Percentiles rank a stretch among this genome's conserved stretches.
Evolutionary conservation across 2,888 invertebrate species (phyloP).

Genomic region (Trisateles emortualis): DNA sequence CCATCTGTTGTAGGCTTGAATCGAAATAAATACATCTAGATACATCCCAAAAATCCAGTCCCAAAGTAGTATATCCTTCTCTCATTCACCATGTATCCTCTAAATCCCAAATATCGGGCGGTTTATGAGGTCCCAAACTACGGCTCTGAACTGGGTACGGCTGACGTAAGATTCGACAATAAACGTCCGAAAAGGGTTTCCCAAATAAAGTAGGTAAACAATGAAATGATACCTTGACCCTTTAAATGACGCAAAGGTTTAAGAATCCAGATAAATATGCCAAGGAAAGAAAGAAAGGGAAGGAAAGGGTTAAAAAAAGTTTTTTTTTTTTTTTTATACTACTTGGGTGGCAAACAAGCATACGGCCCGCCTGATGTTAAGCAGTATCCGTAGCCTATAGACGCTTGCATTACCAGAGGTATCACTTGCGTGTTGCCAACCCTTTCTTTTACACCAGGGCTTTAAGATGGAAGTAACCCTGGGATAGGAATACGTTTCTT

Average conservation of each 20-base stretch:
- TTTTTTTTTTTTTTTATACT: too few relatives aligned
- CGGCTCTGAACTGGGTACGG: constrained; percentile 9
- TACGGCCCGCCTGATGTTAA: too few relatives aligned
- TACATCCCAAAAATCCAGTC: neutral
- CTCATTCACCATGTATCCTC: neutral
- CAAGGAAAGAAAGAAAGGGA: constrained; percentile 38
- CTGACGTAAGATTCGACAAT: constrained; percentile 38
- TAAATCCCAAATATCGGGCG: constrained; percentile 17
- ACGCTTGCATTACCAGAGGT: too few relatives aligned
- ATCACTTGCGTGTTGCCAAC: too few relatives aligned
- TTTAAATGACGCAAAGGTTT: constrained; percentile 22
- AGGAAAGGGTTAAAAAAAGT: constrained; percentile 16
- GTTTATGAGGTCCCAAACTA: constrained; percentile 7
- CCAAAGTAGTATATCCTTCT: neutral
- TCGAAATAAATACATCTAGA: neutral
- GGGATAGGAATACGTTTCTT: too few relatives aligned
- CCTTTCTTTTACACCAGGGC: too few relatives aligned
- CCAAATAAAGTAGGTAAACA: constrained; percentile 48
- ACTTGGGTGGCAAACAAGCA: too few relatives aligned
- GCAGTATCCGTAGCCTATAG: too few relatives aligned
- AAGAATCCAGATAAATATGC: constrained; percentile 10
- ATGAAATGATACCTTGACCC: constrained; percentile 42
- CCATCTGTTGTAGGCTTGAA: too few relatives aligned
- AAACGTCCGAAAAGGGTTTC: constrained; percentile 36
- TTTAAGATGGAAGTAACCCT: too few relatives aligned